Base-by-base conservation (phyloP, 2,113 vertebrate species). In the Zapus hudsonius region DNA sequence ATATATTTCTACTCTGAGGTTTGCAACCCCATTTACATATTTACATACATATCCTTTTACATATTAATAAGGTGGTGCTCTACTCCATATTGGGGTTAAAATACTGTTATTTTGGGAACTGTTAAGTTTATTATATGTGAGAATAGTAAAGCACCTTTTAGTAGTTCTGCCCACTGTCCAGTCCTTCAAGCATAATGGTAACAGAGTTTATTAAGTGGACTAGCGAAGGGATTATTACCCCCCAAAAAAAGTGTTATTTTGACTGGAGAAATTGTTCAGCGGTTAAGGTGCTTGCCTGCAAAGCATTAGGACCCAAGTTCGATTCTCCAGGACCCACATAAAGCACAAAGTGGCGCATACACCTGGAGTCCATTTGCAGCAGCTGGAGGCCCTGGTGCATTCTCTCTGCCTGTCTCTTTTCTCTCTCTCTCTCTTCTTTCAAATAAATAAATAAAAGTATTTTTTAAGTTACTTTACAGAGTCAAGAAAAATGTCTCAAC, bases 51-150 rank as follows among this genome's bases (percentile, higher is more conserved):
- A n/a, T 85, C n/a, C 73, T 81, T 73, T 87, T 40, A 72, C 92
- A 55, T 72, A 80, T 73, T 81, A 63, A 67, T 76, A 84, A 92
- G 55, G n/a, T 79, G 47, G 36, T 78, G 61, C 69, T 63, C 76
- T 91, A 93, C 87, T 85, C 75, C 57, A 87, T 36, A 86, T 40
- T n/a, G 70, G 64, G 47, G 73, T 83, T 88, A 91, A 84, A n/a
- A 29, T 5, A 52, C 9, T 40, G 31, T 31, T 90, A 76, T 67
- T 86, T 96, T 95, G 82, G 85, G 57, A 90, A 84, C 42, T 75
- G 70, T 84, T 73, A 81, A 72, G 81, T 84, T 91, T 61, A 91
- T 63, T 38, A 78, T 27, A 75, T 0, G 0, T 23, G 20, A 81
- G 9, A 94, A 89, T 63, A 87, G 33, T 52, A 70, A 94, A 84